These are phyloP conservation scores for Scolanthus callimorphus DNA, from an alignment of 92 coral and sea anemone species.

Conservation along the genomic window DNA sequence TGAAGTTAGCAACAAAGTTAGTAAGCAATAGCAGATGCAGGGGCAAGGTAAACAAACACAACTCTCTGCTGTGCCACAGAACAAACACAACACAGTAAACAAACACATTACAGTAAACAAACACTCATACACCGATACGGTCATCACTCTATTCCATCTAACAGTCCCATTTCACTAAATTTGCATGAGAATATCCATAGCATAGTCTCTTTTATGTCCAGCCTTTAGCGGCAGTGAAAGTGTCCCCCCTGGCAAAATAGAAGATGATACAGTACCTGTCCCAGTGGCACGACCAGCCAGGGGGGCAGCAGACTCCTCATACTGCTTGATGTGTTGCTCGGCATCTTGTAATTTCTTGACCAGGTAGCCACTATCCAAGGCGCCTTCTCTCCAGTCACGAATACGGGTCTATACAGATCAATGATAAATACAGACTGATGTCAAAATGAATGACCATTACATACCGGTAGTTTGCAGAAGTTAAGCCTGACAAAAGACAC, in stretches of 20 bases:
- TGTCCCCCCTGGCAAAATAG: constrained; percentile 70
- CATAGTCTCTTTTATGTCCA: constrained; percentile 21
- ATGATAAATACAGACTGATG: too few species aligned
- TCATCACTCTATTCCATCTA: background rate
- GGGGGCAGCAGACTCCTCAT: constrained; percentile 95
- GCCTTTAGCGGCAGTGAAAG: constrained; percentile 4
- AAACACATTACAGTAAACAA: too few species aligned
- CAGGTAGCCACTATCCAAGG: constrained; percentile 77
- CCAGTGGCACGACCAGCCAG: constrained; percentile 99
- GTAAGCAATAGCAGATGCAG: too few species aligned
- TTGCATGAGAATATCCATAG: constrained; percentile 18
- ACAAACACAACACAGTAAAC: too few species aligned
- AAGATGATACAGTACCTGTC: constrained; percentile 98
- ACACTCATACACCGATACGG: background rate
- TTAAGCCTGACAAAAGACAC: too few species aligned
- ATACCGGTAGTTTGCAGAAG: too few species aligned
- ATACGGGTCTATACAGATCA: constrained; percentile 91
- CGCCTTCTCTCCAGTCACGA: constrained; percentile 96
- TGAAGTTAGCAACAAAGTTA: too few species aligned
- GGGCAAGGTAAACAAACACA: too few species aligned
- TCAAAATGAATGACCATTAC: too few species aligned
- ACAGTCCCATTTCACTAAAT: background rate
- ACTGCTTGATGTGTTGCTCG: constrained; percentile 68
- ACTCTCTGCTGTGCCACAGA: too few species aligned
- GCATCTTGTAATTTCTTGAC: constrained; percentile 82